A percentile compares a stretch with the other conserved stretches of the same genome.
Conservation (phyloP, 2,797 vertebrate genomes). For the Euphonia xanthogaster region DNA sequence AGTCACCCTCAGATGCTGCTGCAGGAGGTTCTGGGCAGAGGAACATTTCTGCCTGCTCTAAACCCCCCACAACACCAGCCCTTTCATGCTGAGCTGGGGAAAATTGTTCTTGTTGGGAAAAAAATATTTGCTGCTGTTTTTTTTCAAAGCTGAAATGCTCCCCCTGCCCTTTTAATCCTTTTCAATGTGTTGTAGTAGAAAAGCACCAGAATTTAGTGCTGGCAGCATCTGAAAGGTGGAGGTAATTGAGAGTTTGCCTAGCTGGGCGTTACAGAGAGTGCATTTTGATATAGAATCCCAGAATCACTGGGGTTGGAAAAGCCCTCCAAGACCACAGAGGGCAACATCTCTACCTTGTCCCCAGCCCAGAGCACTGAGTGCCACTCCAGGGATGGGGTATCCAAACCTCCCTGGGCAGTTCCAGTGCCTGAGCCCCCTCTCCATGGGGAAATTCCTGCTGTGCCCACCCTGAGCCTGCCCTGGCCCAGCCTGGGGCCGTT, state of each 20-base stretch:
- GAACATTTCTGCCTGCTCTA: background rate
- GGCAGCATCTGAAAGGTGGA: background rate
- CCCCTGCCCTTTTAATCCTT: background rate
- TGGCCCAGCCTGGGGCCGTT: background rate
- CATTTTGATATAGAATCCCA: background rate
- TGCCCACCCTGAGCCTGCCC: background rate
- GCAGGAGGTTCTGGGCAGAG: background rate
- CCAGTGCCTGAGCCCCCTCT: background rate
- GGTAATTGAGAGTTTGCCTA: background rate
- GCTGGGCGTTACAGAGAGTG: background rate
- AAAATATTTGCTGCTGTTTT: background rate
- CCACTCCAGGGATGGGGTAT: background rate
- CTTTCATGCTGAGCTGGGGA: background rate
- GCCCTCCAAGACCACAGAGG: rapidly evolving
- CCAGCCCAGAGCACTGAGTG: background rate
- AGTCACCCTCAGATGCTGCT: background rate
- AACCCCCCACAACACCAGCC: background rate
- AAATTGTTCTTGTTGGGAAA: background rate
- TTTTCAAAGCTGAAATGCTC: background rate
- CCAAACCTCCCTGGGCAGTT: background rate
- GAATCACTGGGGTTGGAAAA: background rate
- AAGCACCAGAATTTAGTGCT: background rate
- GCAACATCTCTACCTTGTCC: rapidly evolving
- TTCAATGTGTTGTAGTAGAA: background rate
- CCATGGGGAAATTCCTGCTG: background rate